Evolutionary conservation across 1,140 invertebrate species (phyloP).

Genomic region (Dryas iulia): DNA sequence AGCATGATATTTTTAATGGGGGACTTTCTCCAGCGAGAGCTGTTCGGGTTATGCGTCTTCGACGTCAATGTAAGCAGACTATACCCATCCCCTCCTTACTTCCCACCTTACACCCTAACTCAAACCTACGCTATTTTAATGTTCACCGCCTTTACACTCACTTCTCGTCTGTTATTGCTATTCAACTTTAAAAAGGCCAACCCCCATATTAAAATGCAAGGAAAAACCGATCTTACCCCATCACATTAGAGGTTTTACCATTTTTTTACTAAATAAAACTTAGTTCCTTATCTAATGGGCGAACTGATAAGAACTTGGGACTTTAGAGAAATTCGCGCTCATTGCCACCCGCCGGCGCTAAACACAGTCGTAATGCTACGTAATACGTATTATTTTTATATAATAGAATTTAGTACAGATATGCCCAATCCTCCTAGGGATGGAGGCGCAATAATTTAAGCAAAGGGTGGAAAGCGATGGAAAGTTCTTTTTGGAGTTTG

Average conservation of each 20-base stretch:
- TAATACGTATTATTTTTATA: constrained; percentile 48
- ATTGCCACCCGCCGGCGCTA: constrained; percentile 30
- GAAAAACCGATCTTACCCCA: constrained; percentile 43
- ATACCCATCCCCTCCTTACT: constrained; percentile 43
- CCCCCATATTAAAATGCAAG: constrained; percentile 36
- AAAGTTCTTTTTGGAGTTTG: constrained; percentile 78
- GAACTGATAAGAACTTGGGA: constrained; percentile 62
- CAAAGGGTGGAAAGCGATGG: constrained; percentile 76
- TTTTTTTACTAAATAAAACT: constrained; percentile 38
- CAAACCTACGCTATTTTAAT: constrained; percentile 59
- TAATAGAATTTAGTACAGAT: constrained; percentile 38
- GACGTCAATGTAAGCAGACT: constrained; percentile 39
- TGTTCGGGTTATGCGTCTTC: constrained; percentile 56
- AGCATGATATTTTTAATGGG: neutral
- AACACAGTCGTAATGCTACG: constrained; percentile 41
- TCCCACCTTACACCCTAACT: constrained; percentile 34
- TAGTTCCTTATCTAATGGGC: constrained; percentile 66
- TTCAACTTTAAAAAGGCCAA: constrained; percentile 61
- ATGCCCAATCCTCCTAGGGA: constrained; percentile 52
- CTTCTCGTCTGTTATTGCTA: constrained; percentile 46
- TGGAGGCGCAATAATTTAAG: constrained; percentile 78
- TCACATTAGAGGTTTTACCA: constrained; percentile 39
- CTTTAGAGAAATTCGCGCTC: constrained; percentile 65
- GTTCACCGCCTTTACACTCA: constrained; percentile 55
- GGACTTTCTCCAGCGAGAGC: constrained; percentile 38